Percentiles rank a stretch among this genome's conserved stretches.
Conservation (phyloP, 2,888 invertebrate genomes). For the Pachymerium ferrugineum region DNA sequence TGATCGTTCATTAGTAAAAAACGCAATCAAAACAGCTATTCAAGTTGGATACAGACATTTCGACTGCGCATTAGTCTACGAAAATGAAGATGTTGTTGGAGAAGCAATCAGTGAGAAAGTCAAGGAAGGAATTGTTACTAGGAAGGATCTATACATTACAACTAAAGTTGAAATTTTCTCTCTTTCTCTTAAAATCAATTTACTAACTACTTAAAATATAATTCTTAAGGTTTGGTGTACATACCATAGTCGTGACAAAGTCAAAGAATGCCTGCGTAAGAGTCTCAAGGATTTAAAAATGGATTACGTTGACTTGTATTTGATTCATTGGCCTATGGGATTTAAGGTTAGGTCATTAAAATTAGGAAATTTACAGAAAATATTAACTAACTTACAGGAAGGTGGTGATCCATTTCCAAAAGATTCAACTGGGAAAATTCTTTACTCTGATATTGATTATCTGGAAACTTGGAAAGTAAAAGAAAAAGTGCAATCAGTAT, state of each 20-base stretch:
- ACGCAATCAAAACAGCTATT: conserved; percentile 55
- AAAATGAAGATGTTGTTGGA: conserved; percentile 61
- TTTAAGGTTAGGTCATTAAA: conserved; percentile 58
- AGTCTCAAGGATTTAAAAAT: conserved; percentile 68
- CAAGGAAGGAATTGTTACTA: conserved; percentile 58
- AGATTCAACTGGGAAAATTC: conserved; percentile 56
- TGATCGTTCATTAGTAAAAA: too few species aligned
- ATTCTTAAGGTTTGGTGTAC: conserved; percentile 75
- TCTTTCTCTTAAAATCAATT: too few species aligned
- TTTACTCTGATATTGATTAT: conserved; percentile 63
- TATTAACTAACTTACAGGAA: conserved; percentile 56
- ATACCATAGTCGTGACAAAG: conserved; percentile 71
- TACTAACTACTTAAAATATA: background rate
- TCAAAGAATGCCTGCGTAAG: conserved; percentile 61
- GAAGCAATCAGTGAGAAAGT: conserved; percentile 59
- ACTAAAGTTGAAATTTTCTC: conserved; percentile 60
- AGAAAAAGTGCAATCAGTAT: too few species aligned
- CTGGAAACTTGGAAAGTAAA: conserved; percentile 53
- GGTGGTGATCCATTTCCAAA: conserved; percentile 59
- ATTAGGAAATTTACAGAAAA: background rate
- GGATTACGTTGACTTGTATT: conserved; percentile 76
- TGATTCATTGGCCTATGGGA: conserved; percentile 88
- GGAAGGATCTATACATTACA: conserved; percentile 65
- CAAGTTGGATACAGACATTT: conserved; percentile 73
- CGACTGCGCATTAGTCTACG: conserved; percentile 67